phyloP scores from a whole-genome alignment of 2,797 vertebrate species.

The Iguana delicatissima region DNA sequence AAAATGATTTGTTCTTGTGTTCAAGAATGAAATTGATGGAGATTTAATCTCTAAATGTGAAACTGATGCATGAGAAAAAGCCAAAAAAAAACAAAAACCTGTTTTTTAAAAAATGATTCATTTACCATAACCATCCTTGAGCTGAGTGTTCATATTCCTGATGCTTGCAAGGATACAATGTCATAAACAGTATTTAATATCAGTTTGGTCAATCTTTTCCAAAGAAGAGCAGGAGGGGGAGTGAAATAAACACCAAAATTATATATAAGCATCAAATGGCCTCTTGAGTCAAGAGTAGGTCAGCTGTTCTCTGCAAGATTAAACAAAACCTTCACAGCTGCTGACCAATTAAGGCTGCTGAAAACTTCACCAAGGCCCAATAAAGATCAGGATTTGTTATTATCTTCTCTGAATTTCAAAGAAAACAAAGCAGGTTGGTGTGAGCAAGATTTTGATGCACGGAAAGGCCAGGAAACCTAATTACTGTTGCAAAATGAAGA shows the following conservation, averaged over 20 bases:
- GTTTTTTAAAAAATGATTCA: not conserved
- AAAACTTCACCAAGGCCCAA: conserved; percentile 58
- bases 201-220: conserved; percentile 16
- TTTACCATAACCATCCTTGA: not conserved
- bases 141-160: not conserved
- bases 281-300: conserved; percentile 43
- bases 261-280: conserved; percentile 28
- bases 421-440: conserved; percentile 58
- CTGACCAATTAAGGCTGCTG: conserved; percentile 56
- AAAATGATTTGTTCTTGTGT: too few relatives aligned
- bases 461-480: conserved; percentile 36
- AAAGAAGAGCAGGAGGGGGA: not conserved
- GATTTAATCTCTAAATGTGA: too few relatives aligned
- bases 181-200: not conserved
- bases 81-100: too few relatives aligned
- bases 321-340: conserved; percentile 69
- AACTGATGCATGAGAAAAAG: too few relatives aligned
- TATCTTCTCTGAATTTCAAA: conserved; percentile 56
- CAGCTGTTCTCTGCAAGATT: conserved; percentile 59
- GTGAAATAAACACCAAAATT: conserved; percentile 38
- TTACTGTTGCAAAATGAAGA: conserved; percentile 41
- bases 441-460: conserved; percentile 32
- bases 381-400: conserved; percentile 66
- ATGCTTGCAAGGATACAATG: not conserved
- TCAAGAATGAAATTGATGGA: too few relatives aligned